Percentiles rank a stretch among this genome's conserved stretches.
These are phyloP conservation scores for Macaca fascicularis DNA, from an alignment of 2,113 vertebrate genomes.

Conservation along the genomic window DNA sequence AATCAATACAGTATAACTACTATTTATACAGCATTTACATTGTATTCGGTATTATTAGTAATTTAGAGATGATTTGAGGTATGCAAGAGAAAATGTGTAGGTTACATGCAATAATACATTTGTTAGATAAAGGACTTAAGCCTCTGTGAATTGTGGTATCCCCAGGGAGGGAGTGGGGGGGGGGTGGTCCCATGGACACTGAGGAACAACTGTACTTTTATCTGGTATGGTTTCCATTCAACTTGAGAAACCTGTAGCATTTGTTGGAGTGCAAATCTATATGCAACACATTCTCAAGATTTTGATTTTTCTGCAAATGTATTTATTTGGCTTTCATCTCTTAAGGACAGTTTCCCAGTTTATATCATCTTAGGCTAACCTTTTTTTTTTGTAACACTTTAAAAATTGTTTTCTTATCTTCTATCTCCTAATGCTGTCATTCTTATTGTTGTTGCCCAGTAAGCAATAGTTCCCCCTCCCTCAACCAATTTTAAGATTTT, in stretches of 20 bases:
- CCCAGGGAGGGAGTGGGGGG: rapidly evolving
- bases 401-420: neutral
- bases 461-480: neutral
- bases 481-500: neutral
- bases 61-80: no score
- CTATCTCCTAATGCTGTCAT: neutral
- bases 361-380: neutral
- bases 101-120: no score
- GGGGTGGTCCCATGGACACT: no score
- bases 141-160: no score
- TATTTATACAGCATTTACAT: no score
- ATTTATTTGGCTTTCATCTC: neutral
- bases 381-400: neutral
- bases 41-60: no score
- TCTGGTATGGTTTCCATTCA: neutral
- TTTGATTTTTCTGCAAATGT: neutral
- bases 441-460: neutral
- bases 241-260: neutral
- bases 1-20: no score
- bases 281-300: neutral
- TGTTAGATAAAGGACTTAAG: no score
- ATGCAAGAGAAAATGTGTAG: no score
- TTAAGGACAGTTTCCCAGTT: neutral
- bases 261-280: neutral
- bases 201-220: neutral